Base-by-base conservation (phyloP, 2,888 invertebrate genomes). In the Sceliomorpha sp. region DNA sequence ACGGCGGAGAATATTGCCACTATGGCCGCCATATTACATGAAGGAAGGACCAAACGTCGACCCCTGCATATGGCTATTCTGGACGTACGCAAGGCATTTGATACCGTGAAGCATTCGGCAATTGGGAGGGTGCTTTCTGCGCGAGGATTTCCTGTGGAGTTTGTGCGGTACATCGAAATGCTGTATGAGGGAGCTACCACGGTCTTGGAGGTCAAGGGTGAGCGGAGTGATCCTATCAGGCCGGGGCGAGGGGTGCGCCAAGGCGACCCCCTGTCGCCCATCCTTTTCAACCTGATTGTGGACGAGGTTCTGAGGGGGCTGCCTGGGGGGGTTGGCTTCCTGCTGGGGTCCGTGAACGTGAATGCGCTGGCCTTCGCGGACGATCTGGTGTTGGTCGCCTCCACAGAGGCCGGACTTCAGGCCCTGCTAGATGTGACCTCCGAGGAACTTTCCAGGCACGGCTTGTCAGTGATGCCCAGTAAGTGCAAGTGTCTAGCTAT, bases 171-270 rank as follows among this genome's bases (percentile, higher is more conserved):
- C 9, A 8, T 59, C 1, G 12, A 0, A 2, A 72, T 67, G 20
- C 72, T 76, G 67, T 76, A 76, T 69, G 72, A 20, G 70, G 75
- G 70, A 55, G 20, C 71, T 60, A 70, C 72, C 56, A 75, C 70
- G 63, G 88, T 87, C 84, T 86, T 76, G 85, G 85, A 70, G 86
- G 88, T 27, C 3, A 13, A 32, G 1, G 13, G 14, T 2, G n/a
- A 10, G 42, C 1, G 5, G 3, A 45, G 37, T 2, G 2, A 2
- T 0, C 17, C 10, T 1, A 40, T 64, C 7, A 8, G 15, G 64
- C 5, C 15, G 13, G n/a, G 8, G 60, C 0, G 13, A 84, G 86
- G 88, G 79, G 83, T 90, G 84, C 56, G 62, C 14, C 72, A 70
- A 24, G 70, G 74, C 0, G 74, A 72, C 15, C 72, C 72, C 1